Evolutionary conservation across 2,797 vertebrate species (phyloP), one percentile per base, ranked within the genome.

Genomic region (Molossus alvarezi): DNA sequence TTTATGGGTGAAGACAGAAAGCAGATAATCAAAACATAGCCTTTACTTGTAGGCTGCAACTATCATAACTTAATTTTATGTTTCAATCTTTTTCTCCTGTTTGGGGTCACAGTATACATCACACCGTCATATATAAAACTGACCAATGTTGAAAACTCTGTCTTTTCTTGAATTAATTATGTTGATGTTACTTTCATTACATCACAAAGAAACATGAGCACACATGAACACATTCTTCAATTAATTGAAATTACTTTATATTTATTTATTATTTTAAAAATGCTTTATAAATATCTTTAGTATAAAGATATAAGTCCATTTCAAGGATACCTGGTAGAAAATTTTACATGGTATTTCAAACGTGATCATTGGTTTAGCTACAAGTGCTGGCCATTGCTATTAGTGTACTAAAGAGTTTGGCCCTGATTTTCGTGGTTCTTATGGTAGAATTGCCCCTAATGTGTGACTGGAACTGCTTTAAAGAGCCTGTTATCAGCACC

Each of bases 1-100:
- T 94, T 94, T 96, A 95, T 90, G 69, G 77, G 64, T 45, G 37
- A 88, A 85, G 85, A 94, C 94, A 95, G 85, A 97, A 94, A 96
- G 69, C 57, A 92, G 76, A 96, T 92, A 48, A 96, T 92, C 77
- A 91, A 88, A 86, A 92, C 58, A 71, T 48, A 85, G 90, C 64
- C 51, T 91, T 73, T 89, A 25, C 64, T 92, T 90, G 45, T 84
- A 86, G 69, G 37, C 84, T 94, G 51, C 53, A 72, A 33, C 71
- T 87, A 69, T 91, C 58, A 60, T 76, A 81, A 45, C n/a, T 94
- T 90, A 86, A 96, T 97, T 96, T 97, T 91, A 76, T 91, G 88
- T 88, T 97, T 33, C 27, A 80, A 80, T 79, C 85, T 94, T 95
- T 90, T 91, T 86, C 84, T 90, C 29, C 51, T 77, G 79, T 77